These are phyloP conservation scores for Lasiommata megera DNA, from an alignment of 2,888 invertebrate genomes.

Conservation along the genomic window DNA sequence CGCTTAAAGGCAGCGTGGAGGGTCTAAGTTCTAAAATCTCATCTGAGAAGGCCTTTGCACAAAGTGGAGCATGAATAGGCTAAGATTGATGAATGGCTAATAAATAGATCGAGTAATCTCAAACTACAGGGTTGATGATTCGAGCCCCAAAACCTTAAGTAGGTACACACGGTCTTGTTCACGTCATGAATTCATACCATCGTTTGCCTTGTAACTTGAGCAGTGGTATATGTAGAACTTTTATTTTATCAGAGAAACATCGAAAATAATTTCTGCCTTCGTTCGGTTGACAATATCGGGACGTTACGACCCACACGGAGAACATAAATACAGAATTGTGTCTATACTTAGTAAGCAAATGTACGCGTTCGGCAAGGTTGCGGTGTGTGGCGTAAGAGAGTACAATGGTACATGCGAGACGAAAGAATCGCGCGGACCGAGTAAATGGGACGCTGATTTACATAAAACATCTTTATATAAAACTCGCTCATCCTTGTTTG, in stretches of 20 bases:
- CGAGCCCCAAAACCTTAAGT: too few species aligned
- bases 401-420: constrained; percentile 31
- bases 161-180: too few species aligned
- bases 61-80: too few species aligned
- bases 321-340: constrained; percentile 66
- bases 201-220: not conserved
- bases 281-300: constrained; percentile 1
- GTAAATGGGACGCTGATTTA: constrained; percentile 29
- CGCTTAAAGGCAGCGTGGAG: too few species aligned
- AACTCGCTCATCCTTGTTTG: constrained; percentile 20
- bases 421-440: constrained; percentile 29
- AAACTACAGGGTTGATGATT: too few species aligned
- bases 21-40: too few species aligned
- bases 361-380: constrained; percentile 64
- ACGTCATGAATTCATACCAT: too few species aligned
- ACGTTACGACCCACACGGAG: constrained; percentile 56
- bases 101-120: too few species aligned
- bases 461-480: constrained; percentile 27
- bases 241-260: not conserved
- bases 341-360: constrained; percentile 62
- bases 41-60: too few species aligned
- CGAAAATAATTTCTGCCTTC: not conserved
- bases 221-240: not conserved
- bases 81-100: too few species aligned
- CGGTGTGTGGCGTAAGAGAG: constrained; percentile 47